Evolutionary conservation across 2,797 vertebrate species (phyloP), one percentile per base, ranked within the genome.

Genomic region (Eremophila alpestris): DNA sequence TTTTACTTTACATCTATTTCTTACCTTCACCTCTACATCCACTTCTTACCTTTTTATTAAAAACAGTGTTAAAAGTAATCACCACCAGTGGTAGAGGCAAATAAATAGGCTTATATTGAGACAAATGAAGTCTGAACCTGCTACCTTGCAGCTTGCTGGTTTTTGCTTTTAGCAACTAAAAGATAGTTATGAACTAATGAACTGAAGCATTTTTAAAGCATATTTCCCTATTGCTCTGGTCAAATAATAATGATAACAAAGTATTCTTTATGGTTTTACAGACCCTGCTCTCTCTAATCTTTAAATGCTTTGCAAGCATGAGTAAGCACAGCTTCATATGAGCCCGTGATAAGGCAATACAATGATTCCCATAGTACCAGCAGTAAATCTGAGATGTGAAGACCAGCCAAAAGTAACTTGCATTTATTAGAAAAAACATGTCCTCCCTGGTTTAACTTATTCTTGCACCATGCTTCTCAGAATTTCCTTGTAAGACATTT

Each of bases 241-340:
- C 70, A 86, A 90, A 64, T 88, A 89, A 74, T 65, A 88, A 77
- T 71, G 55, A 67, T 79, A 75, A 88, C 3, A 18, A 81, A 75
- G 64, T 45, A 86, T 75, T 60, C 40, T 79, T 95, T 90, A 91
- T 73, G 76, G 43, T 70, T 95, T 94, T 90, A 90, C 52, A 83
- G 89, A 65, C 63, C 20, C 36, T 89, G 24, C 32, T 41, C 27
- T 62, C 80, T 88, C 59, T 91, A 90, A 93, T 93, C 75, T 80
- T 71, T 52, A 73, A 88, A 77, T 59, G 79, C 89, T 82, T 93
- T 88, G 74, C 85, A 84, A 87, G 83, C 76, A 67, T 93, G 91
- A 93, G 82, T 86, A 91, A 95, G 85, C 74, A 52, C 24, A 73
- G 89, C 77, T 88, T 82, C 64, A 48, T 60, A 63, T 30, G 36